Conservation (phyloP, 2,797 vertebrate genomes). For the Alosa sapidissima region DNA sequence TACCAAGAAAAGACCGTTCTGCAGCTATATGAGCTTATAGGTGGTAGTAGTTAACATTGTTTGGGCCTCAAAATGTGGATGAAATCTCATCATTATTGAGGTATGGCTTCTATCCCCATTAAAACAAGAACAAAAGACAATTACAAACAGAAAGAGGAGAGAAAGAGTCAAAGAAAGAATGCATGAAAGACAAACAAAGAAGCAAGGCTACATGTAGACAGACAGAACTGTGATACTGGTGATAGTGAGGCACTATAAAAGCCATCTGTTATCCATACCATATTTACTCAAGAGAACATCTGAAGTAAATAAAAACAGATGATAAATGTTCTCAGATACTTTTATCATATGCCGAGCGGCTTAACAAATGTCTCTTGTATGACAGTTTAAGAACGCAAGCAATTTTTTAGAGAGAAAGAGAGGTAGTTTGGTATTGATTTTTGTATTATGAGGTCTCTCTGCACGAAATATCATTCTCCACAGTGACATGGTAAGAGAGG, state of each 20-base stretch:
- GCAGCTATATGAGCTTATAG: too few species aligned
- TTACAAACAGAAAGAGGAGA: not conserved
- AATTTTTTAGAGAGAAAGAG: conserved; percentile 46
- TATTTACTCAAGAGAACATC: not conserved
- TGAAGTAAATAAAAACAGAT: not conserved
- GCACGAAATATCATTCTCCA: conserved; percentile 48
- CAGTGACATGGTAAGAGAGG: conserved; percentile 44
- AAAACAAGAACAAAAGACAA: not conserved
- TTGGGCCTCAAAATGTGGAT: too few species aligned
- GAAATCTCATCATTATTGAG: not conserved
- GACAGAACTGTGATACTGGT: not conserved
- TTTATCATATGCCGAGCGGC: conserved; percentile 15
- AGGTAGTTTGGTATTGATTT: conserved; percentile 47
- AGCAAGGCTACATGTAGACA: not conserved
- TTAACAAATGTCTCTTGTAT: conserved; percentile 40
- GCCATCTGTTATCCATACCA: not conserved
- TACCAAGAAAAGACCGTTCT: not conserved
- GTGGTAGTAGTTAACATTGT: too few species aligned
- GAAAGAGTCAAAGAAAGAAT: not conserved
- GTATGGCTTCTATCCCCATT: not conserved
- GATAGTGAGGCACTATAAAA: not conserved
- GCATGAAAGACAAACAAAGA: not conserved
- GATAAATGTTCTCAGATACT: not conserved
- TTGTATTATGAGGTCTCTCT: conserved; percentile 47
- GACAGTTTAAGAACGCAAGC: conserved; percentile 45